A percentile compares a stretch with the other conserved stretches of the same genome.
Evolutionary conservation across 2,888 invertebrate species (phyloP).

Genomic region (Drosophila emarginata): DNA sequence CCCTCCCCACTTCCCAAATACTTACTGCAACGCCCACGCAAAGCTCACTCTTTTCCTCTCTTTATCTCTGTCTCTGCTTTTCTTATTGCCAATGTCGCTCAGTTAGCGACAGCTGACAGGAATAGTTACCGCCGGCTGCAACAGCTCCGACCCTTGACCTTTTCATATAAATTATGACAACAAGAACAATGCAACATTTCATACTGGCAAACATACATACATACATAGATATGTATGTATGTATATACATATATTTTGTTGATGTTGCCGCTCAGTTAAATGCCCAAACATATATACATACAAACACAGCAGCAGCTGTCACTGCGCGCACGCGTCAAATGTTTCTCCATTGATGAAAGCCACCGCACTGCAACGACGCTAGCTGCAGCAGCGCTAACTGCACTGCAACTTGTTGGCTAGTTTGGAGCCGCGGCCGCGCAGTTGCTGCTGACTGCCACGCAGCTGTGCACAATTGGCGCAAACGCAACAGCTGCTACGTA

Average conservation of each 20-base stretch:
- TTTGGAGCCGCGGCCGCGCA: conserved; percentile 25
- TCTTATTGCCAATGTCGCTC: neutral
- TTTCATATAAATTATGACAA: conserved; percentile 62
- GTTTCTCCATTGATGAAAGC: neutral
- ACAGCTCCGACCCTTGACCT: conserved; percentile 62
- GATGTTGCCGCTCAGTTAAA: conserved; percentile 23
- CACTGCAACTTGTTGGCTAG: conserved; percentile 39
- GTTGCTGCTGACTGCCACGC: conserved; percentile 47
- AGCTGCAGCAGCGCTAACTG: conserved; percentile 27
- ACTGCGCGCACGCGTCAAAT: conserved; percentile 40
- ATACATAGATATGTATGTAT: neutral
- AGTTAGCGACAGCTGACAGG: conserved; percentile 26
- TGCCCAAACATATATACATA: conserved; percentile 26
- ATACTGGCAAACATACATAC: conserved; percentile 18
- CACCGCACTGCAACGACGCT: neutral
- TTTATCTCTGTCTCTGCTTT: neutral
- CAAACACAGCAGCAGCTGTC: conserved; percentile 32
- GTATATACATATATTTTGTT: conserved; percentile 4
- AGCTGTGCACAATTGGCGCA: conserved; percentile 73
- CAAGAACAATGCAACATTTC: conserved; percentile 32
- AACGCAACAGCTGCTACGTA: conserved; percentile 62
- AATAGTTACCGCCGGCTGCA: conserved; percentile 39
- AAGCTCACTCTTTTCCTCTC: conserved; percentile 26
- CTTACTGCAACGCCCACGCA: conserved; percentile 15
- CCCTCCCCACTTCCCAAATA: conserved; percentile 14